Evolutionary conservation across 2,113 vertebrate genomes (phyloP), one percentile per base, ranked within the genome.

Genomic region (Sapayoa aenigma): DNA sequence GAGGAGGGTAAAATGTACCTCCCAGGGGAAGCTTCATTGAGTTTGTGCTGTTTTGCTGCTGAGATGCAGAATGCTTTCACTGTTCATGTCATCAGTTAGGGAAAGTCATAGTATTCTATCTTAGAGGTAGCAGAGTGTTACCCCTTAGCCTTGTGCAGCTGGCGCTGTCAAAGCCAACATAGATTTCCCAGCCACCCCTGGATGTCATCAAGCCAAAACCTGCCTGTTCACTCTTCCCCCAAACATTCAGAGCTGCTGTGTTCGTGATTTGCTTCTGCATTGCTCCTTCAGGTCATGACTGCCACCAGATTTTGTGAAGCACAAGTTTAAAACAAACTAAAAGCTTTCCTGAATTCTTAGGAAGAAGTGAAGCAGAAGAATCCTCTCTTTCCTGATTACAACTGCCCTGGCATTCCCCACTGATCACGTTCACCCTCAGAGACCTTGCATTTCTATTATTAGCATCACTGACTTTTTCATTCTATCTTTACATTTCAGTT

Each of bases 371-470:
- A 90, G 68, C 72, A 84, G 59, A 88, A 41, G 41, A 91, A 55
- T 76, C 44, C 31, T 90, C 93, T 79, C 52, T 69, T 85, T 76
- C 44, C 75, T 77, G 77, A 59, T 67, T 63, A 60, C 68, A 59
- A 41, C 35, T 90, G 33, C 52, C 23, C 50, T 44, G 74, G 55
- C 52, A 74, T 81, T 63, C 72, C 56, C 41, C 72, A 83, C 67
- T 50, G 75, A 81, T 59, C 22, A 42, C 0, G 1, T 39, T 83
- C 39, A 46, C 50, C n/a, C 69, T 72, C 73, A 31, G 76, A 94
- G 90, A 74, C 37, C 68, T 86, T 91, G 85, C 65, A 44, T 81
- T 88, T 80, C 88, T 90, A 77, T 83, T 91, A 83, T 74, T 93
- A 94, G 67, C 82, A 76, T 35, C 72, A n/a, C 47, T 67, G 49